A percentile compares a stretch with the other conserved stretches of the same genome.
phyloP scores from a whole-genome alignment of 2,797 vertebrate genomes.

The Artibeus lituratus region DNA sequence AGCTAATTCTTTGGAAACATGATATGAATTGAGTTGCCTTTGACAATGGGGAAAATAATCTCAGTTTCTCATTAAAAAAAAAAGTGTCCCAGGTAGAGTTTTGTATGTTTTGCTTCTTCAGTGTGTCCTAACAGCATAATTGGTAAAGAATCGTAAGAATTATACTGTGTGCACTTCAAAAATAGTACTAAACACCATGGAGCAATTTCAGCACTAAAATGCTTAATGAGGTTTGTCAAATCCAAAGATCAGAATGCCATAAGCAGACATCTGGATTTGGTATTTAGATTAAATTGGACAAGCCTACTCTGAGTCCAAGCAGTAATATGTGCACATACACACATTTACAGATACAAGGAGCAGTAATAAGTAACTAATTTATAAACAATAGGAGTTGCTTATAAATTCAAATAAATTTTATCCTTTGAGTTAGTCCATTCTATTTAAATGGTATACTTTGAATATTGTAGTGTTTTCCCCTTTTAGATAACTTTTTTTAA shows the following conservation, averaged over 20 bases:
- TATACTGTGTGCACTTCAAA: not conserved
- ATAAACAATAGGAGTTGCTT: not conserved
- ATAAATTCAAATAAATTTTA: not conserved
- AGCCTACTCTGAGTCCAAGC: not conserved
- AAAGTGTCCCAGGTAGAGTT: not conserved
- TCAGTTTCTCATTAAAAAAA: not conserved
- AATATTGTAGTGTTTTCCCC: not conserved
- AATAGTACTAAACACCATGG: not conserved
- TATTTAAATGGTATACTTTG: not conserved
- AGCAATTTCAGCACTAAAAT: slow-evolving; percentile 39
- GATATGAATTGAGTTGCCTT: slow-evolving; percentile 1
- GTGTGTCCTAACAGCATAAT: slow-evolving; percentile 24
- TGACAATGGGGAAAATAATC: not conserved
- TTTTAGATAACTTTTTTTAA: not conserved
- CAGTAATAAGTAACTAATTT: not conserved
- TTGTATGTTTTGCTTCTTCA: not conserved
- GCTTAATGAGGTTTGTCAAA: slow-evolving; percentile 23
- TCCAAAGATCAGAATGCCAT: not conserved
- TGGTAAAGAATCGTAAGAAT: not conserved
- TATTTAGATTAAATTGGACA: slow-evolving; percentile 12
- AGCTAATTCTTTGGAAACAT: not conserved
- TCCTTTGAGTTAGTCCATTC: not conserved
- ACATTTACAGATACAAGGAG: not conserved
- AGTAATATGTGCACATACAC: not conserved
- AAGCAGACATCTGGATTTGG: slow-evolving; percentile 19